Percentiles rank a stretch among this genome's conserved stretches.
Evolutionary conservation across 2,888 invertebrate species (phyloP).

Genomic region (Napeogenes inachia): DNA sequence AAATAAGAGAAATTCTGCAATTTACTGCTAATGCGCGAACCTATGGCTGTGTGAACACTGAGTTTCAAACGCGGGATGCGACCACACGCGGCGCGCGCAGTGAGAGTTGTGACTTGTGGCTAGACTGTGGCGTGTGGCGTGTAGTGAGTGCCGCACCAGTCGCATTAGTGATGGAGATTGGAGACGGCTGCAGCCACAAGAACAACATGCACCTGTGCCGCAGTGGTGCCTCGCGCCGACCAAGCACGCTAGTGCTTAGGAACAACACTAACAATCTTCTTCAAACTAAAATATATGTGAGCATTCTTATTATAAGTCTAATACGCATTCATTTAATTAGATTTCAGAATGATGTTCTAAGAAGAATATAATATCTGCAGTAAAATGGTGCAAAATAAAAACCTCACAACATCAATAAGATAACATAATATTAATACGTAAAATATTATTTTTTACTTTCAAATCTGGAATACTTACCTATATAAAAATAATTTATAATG

Average conservation of each 20-base stretch:
- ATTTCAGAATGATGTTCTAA: background rate
- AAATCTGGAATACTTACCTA: too few relatives aligned
- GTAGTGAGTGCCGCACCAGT: slow-evolving; percentile 28
- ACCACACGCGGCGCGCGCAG: slow-evolving; percentile 74
- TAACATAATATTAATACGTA: too few relatives aligned
- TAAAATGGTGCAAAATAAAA: background rate
- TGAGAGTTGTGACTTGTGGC: slow-evolving; percentile 63
- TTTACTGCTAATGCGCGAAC: slow-evolving; percentile 50
- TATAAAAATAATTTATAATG: too few relatives aligned
- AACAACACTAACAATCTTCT: background rate
- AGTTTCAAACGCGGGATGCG: slow-evolving; percentile 54
- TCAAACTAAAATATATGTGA: slow-evolving; percentile 4
- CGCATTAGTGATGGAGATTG: slow-evolving; percentile 39
- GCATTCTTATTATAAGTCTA: background rate
- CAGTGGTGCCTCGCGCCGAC: slow-evolving; percentile 23
- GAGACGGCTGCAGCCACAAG: slow-evolving; percentile 49
- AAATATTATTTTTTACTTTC: too few relatives aligned
- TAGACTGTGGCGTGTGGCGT: slow-evolving; percentile 36
- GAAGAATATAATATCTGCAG: background rate
- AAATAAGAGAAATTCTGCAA: slow-evolving; percentile 65
- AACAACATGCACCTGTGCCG: slow-evolving; percentile 46
- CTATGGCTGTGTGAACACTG: slow-evolving; percentile 59
- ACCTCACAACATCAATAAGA: background rate
- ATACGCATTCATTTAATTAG: background rate
- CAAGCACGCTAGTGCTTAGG: slow-evolving; percentile 1